These are phyloP conservation scores for Synanthedon myopaeformis DNA, from an alignment of 2,888 invertebrate species.

Conservation along the genomic window DNA sequence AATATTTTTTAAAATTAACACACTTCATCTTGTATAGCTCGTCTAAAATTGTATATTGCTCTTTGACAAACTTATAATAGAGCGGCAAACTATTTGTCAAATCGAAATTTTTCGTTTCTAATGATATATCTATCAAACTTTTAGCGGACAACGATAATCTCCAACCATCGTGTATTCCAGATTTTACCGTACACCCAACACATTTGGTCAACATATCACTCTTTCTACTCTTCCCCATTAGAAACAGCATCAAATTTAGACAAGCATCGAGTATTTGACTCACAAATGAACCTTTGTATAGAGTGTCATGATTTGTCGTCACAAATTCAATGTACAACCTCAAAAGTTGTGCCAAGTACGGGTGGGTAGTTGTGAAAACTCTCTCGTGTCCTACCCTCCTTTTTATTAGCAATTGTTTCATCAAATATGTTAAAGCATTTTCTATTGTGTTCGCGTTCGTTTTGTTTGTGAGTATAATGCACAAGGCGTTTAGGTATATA, in stretches of 20 bases:
- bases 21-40: constrained; percentile 31
- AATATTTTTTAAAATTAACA: constrained; percentile 35
- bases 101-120: constrained; percentile 17
- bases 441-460: constrained; percentile 17
- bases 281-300: constrained; percentile 14
- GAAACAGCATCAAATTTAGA: constrained; percentile 29
- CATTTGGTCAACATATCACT: constrained; percentile 42
- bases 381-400: constrained; percentile 31
- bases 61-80: constrained; percentile 19
- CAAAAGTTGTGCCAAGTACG: constrained; percentile 40
- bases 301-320: constrained; percentile 12
- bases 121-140: constrained; percentile 25
- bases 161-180: constrained; percentile 43
- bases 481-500: constrained; percentile 37
- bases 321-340: constrained; percentile 36
- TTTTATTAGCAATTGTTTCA: constrained; percentile 27
- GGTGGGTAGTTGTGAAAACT: constrained; percentile 31
- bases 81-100: constrained; percentile 18
- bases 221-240: constrained; percentile 25
- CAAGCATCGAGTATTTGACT: constrained; percentile 22
- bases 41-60: constrained; percentile 31
- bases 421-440: constrained; percentile 26
- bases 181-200: constrained; percentile 36
- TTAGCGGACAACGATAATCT: constrained; percentile 37
- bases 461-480: constrained; percentile 27